These are phyloP conservation scores for Hypomecis atomaria DNA, from an alignment of 2,888 invertebrate genomes.

Conservation along the genomic window DNA sequence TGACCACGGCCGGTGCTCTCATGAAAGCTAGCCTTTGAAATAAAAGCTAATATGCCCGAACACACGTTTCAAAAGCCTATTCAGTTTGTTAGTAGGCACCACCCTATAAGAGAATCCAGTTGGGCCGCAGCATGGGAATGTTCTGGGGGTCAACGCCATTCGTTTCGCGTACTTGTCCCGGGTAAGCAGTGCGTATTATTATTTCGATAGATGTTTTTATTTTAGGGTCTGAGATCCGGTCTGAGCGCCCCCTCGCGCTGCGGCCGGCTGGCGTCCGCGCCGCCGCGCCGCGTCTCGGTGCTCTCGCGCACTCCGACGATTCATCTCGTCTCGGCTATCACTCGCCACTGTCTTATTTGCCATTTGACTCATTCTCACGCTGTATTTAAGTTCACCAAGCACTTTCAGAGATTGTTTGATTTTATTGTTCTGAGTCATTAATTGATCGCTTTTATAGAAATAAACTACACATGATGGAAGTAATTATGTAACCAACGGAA, in stretches of 20 bases:
- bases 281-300: conserved; percentile 43
- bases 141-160: conserved; percentile 83
- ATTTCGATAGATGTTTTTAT: conserved; percentile 84
- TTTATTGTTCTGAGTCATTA: no score
- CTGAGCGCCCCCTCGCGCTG: conserved; percentile 77
- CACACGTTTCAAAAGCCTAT: conserved; percentile 75
- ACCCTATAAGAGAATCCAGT: conserved; percentile 81
- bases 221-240: conserved; percentile 83
- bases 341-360: conserved; percentile 23
- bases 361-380: conserved; percentile 46
- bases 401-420: conserved; percentile 4
- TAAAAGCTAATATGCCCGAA: conserved; percentile 80
- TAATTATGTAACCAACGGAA: no score
- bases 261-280: conserved; percentile 61
- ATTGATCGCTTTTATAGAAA: no score
- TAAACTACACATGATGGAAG: no score
- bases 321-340: conserved; percentile 36
- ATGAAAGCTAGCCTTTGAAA: conserved; percentile 76
- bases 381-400: conserved; percentile 22
- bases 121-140: conserved; percentile 79
- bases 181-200: conserved; percentile 81
- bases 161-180: conserved; percentile 81
- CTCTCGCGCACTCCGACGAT: conserved; percentile 47
- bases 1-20: conserved; percentile 51
- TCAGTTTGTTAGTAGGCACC: conserved; percentile 65